A percentile compares a stretch with the other conserved stretches of the same genome.
Evolutionary conservation across 2,113 vertebrate genomes (phyloP).

Genomic region (Apaloderma vittatum): DNA sequence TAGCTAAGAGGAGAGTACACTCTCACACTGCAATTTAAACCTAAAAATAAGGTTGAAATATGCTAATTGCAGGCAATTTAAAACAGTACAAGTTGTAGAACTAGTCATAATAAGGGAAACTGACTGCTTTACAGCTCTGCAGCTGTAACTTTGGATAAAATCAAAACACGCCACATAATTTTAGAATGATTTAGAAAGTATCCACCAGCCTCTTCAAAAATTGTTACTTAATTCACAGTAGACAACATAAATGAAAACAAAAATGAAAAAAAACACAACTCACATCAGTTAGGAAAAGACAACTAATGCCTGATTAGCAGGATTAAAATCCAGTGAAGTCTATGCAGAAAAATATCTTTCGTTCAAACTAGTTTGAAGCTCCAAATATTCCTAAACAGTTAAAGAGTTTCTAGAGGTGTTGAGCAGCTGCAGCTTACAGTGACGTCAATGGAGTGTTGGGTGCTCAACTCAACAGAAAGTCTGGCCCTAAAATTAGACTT

Average conservation of each 20-base stretch:
- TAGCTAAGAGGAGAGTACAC: constrained; percentile 92
- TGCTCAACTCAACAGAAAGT: background rate
- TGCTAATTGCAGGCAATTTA: constrained; percentile 95
- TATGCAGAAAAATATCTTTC: background rate
- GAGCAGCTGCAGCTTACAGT: background rate
- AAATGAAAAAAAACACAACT: background rate
- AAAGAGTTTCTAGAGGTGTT: background rate
- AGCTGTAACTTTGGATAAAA: constrained; percentile 84
- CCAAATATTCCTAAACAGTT: background rate
- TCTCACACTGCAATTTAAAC: constrained; percentile 93
- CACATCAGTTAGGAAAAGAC: background rate
- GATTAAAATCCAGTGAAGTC: background rate
- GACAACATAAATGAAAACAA: background rate
- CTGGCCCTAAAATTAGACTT: background rate
- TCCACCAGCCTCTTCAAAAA: constrained; percentile 53
- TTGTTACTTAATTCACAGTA: background rate
- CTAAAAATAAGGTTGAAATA: constrained; percentile 95
- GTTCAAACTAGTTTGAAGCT: background rate
- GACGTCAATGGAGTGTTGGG: background rate
- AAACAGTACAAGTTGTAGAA: constrained; percentile 86
- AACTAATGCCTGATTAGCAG: background rate
- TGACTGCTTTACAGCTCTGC: constrained; percentile 82
- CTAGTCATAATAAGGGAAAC: constrained; percentile 90
- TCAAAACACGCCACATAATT: constrained; percentile 79
- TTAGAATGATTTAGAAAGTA: constrained; percentile 80